A percentile compares a stretch with the other conserved stretches of the same genome.
Evolutionary conservation across 1,140 invertebrate species (phyloP).

Genomic region (Drosophila parvula): DNA sequence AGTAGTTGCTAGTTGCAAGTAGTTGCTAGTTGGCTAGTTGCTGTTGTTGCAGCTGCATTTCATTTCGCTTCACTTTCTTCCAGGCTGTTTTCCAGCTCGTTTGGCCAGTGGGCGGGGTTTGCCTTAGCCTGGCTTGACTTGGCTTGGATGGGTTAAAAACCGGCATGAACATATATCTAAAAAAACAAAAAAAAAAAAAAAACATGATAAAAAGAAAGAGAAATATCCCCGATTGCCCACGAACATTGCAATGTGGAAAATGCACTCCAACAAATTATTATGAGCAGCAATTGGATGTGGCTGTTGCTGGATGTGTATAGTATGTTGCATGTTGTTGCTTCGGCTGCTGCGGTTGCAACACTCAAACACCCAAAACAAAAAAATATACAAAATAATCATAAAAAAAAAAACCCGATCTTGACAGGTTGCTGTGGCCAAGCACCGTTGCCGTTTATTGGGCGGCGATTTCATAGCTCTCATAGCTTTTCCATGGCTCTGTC

Average conservation of each 20-base stretch:
- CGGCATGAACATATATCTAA: constrained; percentile 24
- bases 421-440: constrained; percentile 60
- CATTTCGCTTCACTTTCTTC: constrained; percentile 81
- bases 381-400: constrained; percentile 32
- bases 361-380: constrained; percentile 53
- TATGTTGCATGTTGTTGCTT: constrained; percentile 14
- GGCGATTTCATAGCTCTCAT: constrained; percentile 32
- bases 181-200: not conserved
- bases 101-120: constrained; percentile 33
- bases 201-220: constrained; percentile 10
- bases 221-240: constrained; percentile 36
- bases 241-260: constrained; percentile 74
- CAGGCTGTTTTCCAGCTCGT: constrained; percentile 54
- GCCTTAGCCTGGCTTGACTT: not conserved
- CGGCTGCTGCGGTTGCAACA: constrained; percentile 59
- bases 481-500: not conserved
- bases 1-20: constrained; percentile 10
- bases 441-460: constrained; percentile 45
- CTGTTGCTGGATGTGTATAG: constrained; percentile 52
- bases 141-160: constrained; percentile 36
- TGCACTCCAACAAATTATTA: constrained; percentile 78
- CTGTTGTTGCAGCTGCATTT: constrained; percentile 54
- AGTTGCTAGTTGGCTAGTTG: constrained; percentile 12
- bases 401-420: constrained; percentile 50
- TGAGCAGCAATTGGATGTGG: constrained; percentile 54